A percentile compares a stretch with the other conserved stretches of the same genome.
Conservation (phyloP, 2,797 vertebrate species). For the Pantherophis vulpinus region DNA sequence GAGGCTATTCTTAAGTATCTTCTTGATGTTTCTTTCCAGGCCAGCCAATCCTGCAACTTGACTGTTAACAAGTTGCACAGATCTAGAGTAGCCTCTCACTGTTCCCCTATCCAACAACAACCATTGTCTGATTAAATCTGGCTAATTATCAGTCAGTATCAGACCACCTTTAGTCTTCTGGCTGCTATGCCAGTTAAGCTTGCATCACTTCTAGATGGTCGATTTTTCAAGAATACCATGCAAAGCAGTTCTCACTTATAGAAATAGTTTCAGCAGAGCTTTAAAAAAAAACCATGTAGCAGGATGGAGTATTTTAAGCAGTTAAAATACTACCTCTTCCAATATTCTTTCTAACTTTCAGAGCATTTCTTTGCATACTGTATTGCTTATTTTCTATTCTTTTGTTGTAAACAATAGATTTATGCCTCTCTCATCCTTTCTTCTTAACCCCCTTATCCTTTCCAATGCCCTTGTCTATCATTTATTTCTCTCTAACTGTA, state of each 20-base stretch:
- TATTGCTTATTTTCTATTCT: neutral
- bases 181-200: slow-evolving; percentile 24
- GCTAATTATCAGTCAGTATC: slow-evolving; percentile 14
- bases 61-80: neutral
- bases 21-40: neutral
- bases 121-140: slow-evolving; percentile 4
- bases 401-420: neutral
- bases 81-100: neutral
- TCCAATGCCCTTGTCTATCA: neutral
- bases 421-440: too few relatives aligned
- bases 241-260: neutral
- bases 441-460: neutral
- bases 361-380: neutral
- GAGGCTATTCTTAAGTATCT: neutral
- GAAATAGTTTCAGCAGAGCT: neutral
- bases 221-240: neutral
- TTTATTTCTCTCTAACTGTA: neutral
- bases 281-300: neutral
- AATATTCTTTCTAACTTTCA: neutral
- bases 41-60: neutral
- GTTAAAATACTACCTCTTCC: neutral
- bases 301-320: neutral
- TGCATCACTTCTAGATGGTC: neutral
- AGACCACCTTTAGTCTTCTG: neutral
- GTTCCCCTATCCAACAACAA: neutral